Evolutionary conservation across 2,888 invertebrate species (phyloP).

Genomic region (Gryllus longicercus): DNA sequence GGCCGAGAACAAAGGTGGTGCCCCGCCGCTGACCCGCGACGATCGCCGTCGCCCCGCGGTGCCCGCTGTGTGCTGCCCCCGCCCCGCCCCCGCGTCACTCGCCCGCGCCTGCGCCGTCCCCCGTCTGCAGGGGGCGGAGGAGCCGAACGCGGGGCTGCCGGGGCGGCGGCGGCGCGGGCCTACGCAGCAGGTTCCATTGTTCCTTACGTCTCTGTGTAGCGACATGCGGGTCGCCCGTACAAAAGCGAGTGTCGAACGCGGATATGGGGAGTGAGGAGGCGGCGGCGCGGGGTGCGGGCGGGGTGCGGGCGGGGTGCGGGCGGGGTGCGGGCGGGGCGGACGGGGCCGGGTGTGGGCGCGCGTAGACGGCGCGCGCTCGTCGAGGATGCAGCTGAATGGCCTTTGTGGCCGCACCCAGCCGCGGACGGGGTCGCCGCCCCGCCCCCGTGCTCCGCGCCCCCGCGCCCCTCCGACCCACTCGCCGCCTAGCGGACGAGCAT

Average conservation of each 20-base stretch:
- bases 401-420: neutral
- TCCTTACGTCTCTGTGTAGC: constrained; percentile 17
- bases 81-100: too few relatives aligned
- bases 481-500: too few relatives aligned
- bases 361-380: neutral
- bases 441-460: neutral
- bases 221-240: constrained; percentile 5
- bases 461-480: neutral
- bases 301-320: too few relatives aligned
- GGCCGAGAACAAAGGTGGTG: too few relatives aligned
- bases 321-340: neutral
- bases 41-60: too few relatives aligned
- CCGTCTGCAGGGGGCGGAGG: too few relatives aligned
- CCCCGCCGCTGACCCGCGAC: too few relatives aligned
- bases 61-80: too few relatives aligned
- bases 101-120: too few relatives aligned
- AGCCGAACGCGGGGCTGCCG: neutral
- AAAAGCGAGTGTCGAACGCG: constrained; percentile 4
- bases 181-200: constrained; percentile 6
- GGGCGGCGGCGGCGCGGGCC: neutral
- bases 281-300: neutral
- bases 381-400: constrained; percentile 2
- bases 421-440: neutral
- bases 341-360: neutral
- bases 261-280: neutral